Evolutionary conservation across 2,888 invertebrate species (phyloP).

Genomic region (Limenitis camilla): DNA sequence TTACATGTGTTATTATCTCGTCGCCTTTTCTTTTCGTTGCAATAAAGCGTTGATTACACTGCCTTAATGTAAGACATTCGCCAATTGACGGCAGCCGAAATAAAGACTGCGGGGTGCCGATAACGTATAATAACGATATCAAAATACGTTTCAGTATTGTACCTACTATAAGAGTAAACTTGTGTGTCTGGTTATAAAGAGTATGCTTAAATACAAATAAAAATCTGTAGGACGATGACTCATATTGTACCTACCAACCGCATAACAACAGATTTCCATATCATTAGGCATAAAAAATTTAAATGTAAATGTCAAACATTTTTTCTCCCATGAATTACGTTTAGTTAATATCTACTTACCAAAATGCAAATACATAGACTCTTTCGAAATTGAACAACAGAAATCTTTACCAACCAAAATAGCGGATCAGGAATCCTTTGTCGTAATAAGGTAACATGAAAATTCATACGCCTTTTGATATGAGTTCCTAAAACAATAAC

Average conservation of each 20-base stretch:
- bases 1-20: slow-evolving; percentile 60
- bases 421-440: slow-evolving; percentile 31
- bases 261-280: slow-evolving; percentile 14
- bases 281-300: slow-evolving; percentile 18
- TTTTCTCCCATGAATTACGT: slow-evolving; percentile 23
- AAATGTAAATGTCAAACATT: slow-evolving; percentile 24
- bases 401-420: slow-evolving; percentile 52
- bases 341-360: slow-evolving; percentile 44
- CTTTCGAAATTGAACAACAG: slow-evolving; percentile 51
- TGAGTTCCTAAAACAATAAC: not conserved
- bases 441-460: slow-evolving; percentile 15
- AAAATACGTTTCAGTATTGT: not conserved
- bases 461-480: not conserved
- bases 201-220: not conserved
- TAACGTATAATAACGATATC: slow-evolving; percentile 39
- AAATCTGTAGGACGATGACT: slow-evolving; percentile 11
- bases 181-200: not conserved
- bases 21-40: slow-evolving; percentile 61
- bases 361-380: slow-evolving; percentile 54
- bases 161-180: not conserved
- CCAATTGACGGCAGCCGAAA: slow-evolving; percentile 41
- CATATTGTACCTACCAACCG: slow-evolving; percentile 9
- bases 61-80: slow-evolving; percentile 42
- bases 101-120: slow-evolving; percentile 54
- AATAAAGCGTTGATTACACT: slow-evolving; percentile 68